Evolutionary conservation across 2,113 vertebrate species (phyloP).

Genomic region (Rousettus leschenaultii): DNA sequence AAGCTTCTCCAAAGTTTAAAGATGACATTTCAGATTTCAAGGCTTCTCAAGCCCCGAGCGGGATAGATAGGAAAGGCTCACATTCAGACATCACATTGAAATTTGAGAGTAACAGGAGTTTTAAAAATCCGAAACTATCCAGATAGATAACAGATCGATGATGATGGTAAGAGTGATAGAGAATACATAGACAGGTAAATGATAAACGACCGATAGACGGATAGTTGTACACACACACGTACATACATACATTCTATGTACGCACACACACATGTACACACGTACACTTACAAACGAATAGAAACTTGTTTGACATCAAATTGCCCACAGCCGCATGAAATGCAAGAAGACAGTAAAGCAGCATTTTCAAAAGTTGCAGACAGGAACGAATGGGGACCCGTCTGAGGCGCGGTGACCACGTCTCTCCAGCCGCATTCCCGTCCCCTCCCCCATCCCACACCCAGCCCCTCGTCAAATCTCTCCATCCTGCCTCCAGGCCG

Average conservation of each 20-base stretch:
- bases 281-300: neutral
- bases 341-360: neutral
- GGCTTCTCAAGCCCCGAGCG: neutral
- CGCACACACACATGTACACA: no score
- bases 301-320: neutral
- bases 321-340: no score
- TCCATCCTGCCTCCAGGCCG: neutral
- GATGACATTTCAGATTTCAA: neutral
- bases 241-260: accelerated
- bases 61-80: neutral
- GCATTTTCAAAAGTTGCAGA: neutral
- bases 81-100: neutral
- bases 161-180: neutral
- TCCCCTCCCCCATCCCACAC: neutral
- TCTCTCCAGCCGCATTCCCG: no score
- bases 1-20: neutral
- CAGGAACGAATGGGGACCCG: no score
- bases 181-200: no score
- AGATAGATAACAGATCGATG: neutral
- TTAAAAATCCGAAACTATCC: neutral
- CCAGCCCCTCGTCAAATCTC: neutral
- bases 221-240: neutral
- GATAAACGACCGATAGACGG: neutral
- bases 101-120: neutral
- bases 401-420: no score